Base-by-base conservation (phyloP, 2,797 vertebrate species). In the Spondyliosoma cantharus region DNA sequence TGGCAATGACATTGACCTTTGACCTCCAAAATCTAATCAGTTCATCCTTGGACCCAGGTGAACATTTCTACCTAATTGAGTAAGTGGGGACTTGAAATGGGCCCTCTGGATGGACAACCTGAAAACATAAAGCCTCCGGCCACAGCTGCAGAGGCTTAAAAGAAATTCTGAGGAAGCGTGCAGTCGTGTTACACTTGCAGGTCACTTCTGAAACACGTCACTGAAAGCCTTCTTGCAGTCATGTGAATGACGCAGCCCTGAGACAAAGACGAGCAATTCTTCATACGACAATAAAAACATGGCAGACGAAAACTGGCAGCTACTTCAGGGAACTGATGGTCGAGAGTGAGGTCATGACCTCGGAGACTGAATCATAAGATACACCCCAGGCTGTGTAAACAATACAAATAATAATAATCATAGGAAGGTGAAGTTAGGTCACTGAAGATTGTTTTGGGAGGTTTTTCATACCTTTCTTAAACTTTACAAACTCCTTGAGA, bases 231-330 rank as follows among this genome's bases (percentile, higher is more conserved):
- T 25, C 32, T 43, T 45, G 60, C 56, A 54, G 37, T 53, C 42
- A 1, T n/a, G 29, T 63, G 32, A 60, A 8, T 19, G 22, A 25
- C 12, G 52, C 5, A 77, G 63, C 63, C 76, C 76, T 68, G 73
- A 80, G 73, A 84, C 43, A 29, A 53, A 57, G 2, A 27, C 22
- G 15, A 46, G 25, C 7, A 37, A 9, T 70, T 43, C 46, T 71
- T 61, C 17, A 57, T 43, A 37, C 25, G 61, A 74, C 54, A 56
- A 54, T n/a, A 32, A 22, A 52, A 45, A 74, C 15, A 54, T 12
- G 49, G 37, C 20, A 19, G 5, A 17, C 43, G 12, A 59, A 59
- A 42, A 67, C 3, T 15, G 24, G 27, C 5, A 7, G 15, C 25
- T 29, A 24, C 45, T 22, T 69, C 2, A 42, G 19, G 25, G 37